phyloP scores from a whole-genome alignment of 1,140 invertebrate genomes.

The Cataglyphis hispanica region DNA sequence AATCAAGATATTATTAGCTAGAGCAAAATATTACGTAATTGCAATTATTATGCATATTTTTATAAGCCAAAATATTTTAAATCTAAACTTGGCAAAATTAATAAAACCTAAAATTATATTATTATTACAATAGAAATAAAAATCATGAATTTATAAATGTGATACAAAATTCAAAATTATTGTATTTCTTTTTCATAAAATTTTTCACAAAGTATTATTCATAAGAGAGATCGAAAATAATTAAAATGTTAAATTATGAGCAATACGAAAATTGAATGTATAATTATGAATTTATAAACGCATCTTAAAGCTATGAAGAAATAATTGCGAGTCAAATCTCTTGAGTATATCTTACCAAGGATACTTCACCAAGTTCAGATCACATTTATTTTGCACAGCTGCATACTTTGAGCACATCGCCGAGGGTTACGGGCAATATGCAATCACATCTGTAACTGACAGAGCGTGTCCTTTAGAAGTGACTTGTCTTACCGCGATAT shows the following conservation, averaged over 20 bases:
- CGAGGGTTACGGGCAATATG: neutral
- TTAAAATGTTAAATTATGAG: neutral
- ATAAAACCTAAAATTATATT: conserved; percentile 3
- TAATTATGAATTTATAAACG: too few species aligned
- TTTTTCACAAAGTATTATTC: neutral
- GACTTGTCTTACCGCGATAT: neutral
- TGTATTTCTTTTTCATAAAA: neutral
- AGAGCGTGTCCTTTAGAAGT: neutral
- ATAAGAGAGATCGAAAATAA: neutral
- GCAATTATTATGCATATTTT: neutral
- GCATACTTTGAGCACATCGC: neutral
- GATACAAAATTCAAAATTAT: neutral
- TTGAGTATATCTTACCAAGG: neutral
- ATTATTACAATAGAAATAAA: neutral
- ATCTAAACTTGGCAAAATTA: neutral
- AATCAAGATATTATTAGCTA: conserved; percentile 7
- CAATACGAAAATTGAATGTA: too few species aligned
- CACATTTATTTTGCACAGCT: neutral
- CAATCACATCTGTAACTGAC: neutral
- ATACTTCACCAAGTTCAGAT: neutral
- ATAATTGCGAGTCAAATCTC: neutral
- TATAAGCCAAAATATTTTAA: neutral
- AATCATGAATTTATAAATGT: neutral
- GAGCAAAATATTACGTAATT: neutral
- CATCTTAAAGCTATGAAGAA: too few species aligned